Evolutionary conservation across 2,797 vertebrate genomes (phyloP), one percentile per base, ranked within the genome.

Genomic region (Triplophysa bombifrons): DNA sequence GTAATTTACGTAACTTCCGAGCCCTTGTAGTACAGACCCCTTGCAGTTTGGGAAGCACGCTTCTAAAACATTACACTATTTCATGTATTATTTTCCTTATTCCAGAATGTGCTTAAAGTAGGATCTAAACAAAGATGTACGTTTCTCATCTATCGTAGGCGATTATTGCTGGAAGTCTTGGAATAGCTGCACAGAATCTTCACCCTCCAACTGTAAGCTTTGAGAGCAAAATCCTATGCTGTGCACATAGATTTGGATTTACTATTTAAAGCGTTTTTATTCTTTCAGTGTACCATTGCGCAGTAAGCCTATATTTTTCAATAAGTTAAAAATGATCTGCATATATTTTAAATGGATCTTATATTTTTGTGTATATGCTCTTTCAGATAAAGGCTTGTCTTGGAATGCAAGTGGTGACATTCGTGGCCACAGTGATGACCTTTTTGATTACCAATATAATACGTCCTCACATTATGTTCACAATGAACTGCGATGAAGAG

Each of bases 151-250:
- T 68, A 2, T 83, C 11, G 41, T 75, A 93, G 92, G 84, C 88
- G 48, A 9, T 90, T 0, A 78, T 91, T 30, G 91, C 91, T 64
- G 92, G 92, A 20, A 76, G 65, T 22, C 12, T 92, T 72, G 91
- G 92, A 17, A 8, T 93, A 19, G 90, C 84, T 13, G 90, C 92
- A 6, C 83, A 90, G 85, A 91, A 86, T 82, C 13, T 48, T 14
- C 13, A 48, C 46, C 46, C 13, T 48, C 13, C 46, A 13, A 16
- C 11, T 48, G 46, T 48, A 48, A 14, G 13, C 14, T 48, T 48
- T 48, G 46, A 13, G 46, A 16, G 11, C 41, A 41, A 9, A 41
- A 41, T 41, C 10, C 41, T 41, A 41, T 10, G 9, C 1, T 38
- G 34, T 38, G 10, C 41, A 41, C 10, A 41, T 41, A 55, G 19